Evolutionary conservation across 1,140 invertebrate species (phyloP).

Genomic region (Thalassaphorura encarpata): DNA sequence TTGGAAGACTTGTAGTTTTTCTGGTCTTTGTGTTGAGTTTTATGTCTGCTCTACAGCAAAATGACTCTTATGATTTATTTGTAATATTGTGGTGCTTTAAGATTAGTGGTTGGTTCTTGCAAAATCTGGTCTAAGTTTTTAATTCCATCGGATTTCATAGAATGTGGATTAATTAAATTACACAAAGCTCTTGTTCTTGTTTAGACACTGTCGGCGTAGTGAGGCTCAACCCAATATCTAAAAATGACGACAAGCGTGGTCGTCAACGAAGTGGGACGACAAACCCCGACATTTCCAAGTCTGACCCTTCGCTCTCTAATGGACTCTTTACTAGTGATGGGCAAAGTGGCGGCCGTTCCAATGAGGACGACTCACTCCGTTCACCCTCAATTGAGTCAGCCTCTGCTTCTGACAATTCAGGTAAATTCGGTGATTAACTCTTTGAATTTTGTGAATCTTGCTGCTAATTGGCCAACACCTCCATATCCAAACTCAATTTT

Average conservation of each 20-base stretch:
- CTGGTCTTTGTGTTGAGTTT: no score
- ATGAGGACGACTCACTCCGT: constrained; percentile 9
- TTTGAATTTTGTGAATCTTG: neutral
- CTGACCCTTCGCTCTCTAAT: neutral
- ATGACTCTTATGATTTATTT: no score
- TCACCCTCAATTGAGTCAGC: constrained; percentile 22
- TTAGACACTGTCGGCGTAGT: constrained; percentile 24
- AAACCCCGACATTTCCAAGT: neutral
- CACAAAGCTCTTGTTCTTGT: no score
- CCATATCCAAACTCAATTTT: neutral
- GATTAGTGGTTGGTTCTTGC: no score
- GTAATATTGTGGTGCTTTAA: no score
- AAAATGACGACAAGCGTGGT: constrained; percentile 27
- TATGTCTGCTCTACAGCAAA: no score
- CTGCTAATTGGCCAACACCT: neutral
- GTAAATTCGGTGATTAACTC: neutral
- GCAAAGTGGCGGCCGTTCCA: no score
- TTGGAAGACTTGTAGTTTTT: no score
- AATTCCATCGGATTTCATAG: neutral
- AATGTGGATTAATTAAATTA: neutral
- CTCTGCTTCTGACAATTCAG: constrained; percentile 16
- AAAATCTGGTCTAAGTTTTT: neutral
- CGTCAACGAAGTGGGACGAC: constrained; percentile 3
- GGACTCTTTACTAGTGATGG: no score
- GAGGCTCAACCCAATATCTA: constrained; percentile 25